Evolutionary conservation across 2,113 vertebrate species (phyloP).

Genomic region (Climacteris rufus): DNA sequence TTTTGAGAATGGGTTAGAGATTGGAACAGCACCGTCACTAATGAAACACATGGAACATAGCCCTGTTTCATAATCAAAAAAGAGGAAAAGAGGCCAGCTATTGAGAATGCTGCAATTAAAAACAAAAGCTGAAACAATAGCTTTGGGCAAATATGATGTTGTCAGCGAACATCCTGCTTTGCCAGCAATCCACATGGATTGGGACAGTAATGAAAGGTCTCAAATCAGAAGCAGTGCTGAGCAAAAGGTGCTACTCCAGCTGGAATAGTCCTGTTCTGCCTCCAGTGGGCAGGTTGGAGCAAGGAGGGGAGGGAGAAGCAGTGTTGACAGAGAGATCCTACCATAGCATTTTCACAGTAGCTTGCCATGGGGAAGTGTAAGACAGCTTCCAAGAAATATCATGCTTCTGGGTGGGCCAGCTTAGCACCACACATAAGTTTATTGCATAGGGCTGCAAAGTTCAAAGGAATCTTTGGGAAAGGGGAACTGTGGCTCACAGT

Average conservation of each 20-base stretch:
- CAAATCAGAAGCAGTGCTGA: not conserved
- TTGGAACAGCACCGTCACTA: not conserved
- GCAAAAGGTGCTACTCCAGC: not conserved
- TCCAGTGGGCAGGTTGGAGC: not conserved
- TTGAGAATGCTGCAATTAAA: conserved; percentile 1
- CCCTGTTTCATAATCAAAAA: not conserved
- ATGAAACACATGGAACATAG: not conserved
- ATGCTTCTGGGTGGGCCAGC: conserved; percentile 71
- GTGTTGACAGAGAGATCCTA: not conserved
- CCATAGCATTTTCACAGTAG: conserved; percentile 14
- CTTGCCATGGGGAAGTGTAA: conserved; percentile 17
- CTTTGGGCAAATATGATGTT: not conserved
- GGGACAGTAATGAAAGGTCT: not conserved
- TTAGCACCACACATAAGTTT: conserved; percentile 32
- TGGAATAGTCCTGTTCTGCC: not conserved
- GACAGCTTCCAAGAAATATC: conserved; percentile 40
- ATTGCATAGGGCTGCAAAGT: conserved; percentile 54
- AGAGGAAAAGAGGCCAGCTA: not conserved
- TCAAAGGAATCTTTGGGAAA: conserved; percentile 68
- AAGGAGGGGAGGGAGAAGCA: not conserved
- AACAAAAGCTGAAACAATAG: conserved; percentile 44
- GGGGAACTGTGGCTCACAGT: conserved; percentile 18
- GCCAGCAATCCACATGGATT: not conserved
- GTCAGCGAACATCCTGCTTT: not conserved
- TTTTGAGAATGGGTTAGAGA: not conserved